Base-by-base conservation (phyloP, 2,113 vertebrate species). In the Marcusenius ussheri region DNA sequence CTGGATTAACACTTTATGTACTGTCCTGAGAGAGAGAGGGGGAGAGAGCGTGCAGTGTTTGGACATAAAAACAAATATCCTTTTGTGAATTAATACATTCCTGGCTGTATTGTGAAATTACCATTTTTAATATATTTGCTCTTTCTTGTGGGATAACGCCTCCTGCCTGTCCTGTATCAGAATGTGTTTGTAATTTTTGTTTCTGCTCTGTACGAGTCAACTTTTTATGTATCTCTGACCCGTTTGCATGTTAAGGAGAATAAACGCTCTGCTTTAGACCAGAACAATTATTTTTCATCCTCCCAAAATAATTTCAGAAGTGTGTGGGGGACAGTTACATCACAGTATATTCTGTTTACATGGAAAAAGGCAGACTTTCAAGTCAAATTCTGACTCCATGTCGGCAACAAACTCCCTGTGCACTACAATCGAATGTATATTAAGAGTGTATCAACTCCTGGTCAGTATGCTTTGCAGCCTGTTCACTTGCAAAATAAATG, bases 191-290 rank as follows among this genome's bases (percentile, higher is more conserved):
- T 35, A 51, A 87, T 53, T 87, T 88, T 88, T 15, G n/a, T 17
- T 1, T 77, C 47, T 51, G 70, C n/a, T 53, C 83, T 89, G 47
- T 83, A 83, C 1, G 70, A 7, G 19, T 83, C 49, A 50, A 77
- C 19, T 45, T 21, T 89, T 83, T 89, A 45, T 89, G 31, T 50
- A 83, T 39, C 19, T 83, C 50, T 21, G 27, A 89, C 24, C 27
- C 21, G 8, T 88, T 47, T 17, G 39, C 70, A 31, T 70, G 46
- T 80, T 89, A 58, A 17, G 31, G 24, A 89, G 39, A 89, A 83
- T 83, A 83, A 89, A 89, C 49, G 17, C 35, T 89, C 27, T 27
- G 74, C 49, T 83, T 89, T 89, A 50, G 7, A 46, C 74, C 88
- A 89, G 19, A 83, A 49, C 9, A 11, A 49, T 39, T 51, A 35